Evolutionary conservation across 2,797 vertebrate species (phyloP).

Genomic region (Halcyon smyrnensis): DNA sequence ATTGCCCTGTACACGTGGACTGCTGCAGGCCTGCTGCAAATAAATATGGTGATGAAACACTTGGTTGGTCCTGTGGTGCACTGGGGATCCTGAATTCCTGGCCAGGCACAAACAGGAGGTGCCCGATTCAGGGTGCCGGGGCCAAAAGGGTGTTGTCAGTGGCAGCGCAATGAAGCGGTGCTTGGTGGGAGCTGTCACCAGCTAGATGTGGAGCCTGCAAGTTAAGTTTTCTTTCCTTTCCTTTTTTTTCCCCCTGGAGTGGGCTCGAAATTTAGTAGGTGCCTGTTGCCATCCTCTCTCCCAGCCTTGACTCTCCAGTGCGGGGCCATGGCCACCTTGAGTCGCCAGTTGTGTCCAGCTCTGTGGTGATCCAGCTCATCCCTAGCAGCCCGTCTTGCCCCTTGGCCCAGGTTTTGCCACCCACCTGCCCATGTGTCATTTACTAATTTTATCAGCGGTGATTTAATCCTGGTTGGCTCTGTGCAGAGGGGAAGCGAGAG

Average conservation of each 20-base stretch:
- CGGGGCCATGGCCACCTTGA: rapidly evolving
- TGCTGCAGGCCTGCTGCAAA: slow-evolving; percentile 63
- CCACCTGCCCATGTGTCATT: neutral
- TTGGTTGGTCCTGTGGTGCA: neutral
- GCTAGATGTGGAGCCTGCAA: slow-evolving; percentile 47
- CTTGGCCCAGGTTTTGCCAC: neutral
- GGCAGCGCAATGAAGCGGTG: rapidly evolving
- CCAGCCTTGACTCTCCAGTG: neutral
- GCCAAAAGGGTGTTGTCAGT: neutral
- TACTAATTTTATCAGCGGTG: slow-evolving; percentile 47
- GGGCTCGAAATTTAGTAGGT: slow-evolving; percentile 57
- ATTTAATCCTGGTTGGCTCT: neutral
- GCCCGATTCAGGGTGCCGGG: rapidly evolving
- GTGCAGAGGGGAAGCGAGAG: neutral
- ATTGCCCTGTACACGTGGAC: slow-evolving; percentile 36
- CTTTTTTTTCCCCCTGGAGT: neutral
- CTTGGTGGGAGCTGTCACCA: neutral
- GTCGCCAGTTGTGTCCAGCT: rapidly evolving
- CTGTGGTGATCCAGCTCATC: rapidly evolving
- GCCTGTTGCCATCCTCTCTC: neutral
- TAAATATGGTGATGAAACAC: slow-evolving; percentile 59
- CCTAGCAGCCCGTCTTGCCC: neutral
- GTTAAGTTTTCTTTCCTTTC: neutral
- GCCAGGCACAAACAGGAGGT: rapidly evolving
- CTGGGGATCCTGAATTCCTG: neutral